phyloP scores from a whole-genome alignment of 1,140 invertebrate species.

The Odontomachus brunneus region DNA sequence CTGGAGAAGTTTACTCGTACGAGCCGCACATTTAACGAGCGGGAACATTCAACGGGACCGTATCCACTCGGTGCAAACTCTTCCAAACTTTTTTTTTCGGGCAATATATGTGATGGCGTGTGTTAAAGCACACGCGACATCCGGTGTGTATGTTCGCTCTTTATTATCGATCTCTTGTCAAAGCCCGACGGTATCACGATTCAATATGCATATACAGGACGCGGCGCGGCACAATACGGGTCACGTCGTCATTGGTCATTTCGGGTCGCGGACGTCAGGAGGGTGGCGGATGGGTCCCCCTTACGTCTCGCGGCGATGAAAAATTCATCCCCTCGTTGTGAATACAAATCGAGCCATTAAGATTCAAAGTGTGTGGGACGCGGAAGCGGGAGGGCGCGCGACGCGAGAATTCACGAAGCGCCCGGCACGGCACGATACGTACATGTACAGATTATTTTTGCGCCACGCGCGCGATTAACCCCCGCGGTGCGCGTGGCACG shows the following conservation, averaged over 20 bases:
- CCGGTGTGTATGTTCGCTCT: neutral
- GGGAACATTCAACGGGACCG: too few species aligned
- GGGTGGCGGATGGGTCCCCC: slow-evolving; percentile 8
- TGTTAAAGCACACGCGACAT: neutral
- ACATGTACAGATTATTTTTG: slow-evolving; percentile 33
- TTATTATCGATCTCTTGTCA: slow-evolving; percentile 10
- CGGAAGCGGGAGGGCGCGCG: slow-evolving; percentile 14
- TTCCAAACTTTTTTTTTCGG: too few species aligned
- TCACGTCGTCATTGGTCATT: slow-evolving; percentile 67
- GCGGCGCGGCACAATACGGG: neutral
- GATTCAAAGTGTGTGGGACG: slow-evolving; percentile 68
- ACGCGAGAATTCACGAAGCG: slow-evolving; percentile 39
- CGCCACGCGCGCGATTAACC: slow-evolving; percentile 34
- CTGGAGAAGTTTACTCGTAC: too few species aligned
- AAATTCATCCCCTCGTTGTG: slow-evolving; percentile 76
- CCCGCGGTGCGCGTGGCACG: neutral
- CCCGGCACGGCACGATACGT: neutral
- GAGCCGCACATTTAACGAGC: too few species aligned
- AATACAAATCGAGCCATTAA: slow-evolving; percentile 76
- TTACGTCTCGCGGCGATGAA: slow-evolving; percentile 64
- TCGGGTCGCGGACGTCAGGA: slow-evolving; percentile 27
- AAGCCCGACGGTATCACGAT: neutral
- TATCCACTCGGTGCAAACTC: too few species aligned
- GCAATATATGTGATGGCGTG: neutral
- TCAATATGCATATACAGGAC: slow-evolving; percentile 20